Conservation (phyloP, 2,113 vertebrate genomes). For the Motacilla tschutschensis region DNA sequence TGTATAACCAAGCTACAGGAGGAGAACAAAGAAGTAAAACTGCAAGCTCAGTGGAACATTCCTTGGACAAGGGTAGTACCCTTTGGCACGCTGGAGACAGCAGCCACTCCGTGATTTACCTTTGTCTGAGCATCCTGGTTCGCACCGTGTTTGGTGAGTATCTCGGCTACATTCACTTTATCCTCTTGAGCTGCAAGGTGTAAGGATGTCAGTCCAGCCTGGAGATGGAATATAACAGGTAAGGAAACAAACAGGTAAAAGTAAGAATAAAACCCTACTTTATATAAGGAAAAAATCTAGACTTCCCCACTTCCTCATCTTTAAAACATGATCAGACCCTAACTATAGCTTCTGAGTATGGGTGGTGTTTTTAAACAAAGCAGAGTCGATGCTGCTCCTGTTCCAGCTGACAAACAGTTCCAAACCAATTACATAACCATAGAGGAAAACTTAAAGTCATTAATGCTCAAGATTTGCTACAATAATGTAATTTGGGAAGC, state of each 20-base stretch:
- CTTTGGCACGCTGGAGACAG: neutral
- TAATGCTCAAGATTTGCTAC: neutral
- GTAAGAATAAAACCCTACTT: neutral
- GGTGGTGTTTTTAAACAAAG: neutral
- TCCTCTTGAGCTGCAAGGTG: constrained; percentile 97
- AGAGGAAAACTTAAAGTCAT: neutral
- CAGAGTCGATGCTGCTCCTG: neutral
- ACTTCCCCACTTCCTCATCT: neutral
- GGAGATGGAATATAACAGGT: neutral
- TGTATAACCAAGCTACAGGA: constrained; percentile 90
- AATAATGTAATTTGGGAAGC: neutral
- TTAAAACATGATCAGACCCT: neutral
- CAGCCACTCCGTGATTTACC: constrained; percentile 62
- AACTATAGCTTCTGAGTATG: neutral
- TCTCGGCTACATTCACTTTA: constrained; percentile 86
- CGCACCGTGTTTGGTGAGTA: constrained; percentile 82
- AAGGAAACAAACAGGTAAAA: neutral
- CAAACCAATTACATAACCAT: neutral
- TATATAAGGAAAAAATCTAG: neutral
- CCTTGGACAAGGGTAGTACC: neutral
- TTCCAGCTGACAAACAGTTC: neutral
- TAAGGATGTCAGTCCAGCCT: constrained; percentile 93
- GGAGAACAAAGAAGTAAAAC: constrained; percentile 34
- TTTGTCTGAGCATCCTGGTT: constrained; percentile 94
- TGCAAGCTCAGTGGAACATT: constrained; percentile 27